Percentiles rank a stretch among this genome's conserved stretches.
Evolutionary conservation across 2,888 invertebrate species (phyloP).

Genomic region (Aleiodes alternator): DNA sequence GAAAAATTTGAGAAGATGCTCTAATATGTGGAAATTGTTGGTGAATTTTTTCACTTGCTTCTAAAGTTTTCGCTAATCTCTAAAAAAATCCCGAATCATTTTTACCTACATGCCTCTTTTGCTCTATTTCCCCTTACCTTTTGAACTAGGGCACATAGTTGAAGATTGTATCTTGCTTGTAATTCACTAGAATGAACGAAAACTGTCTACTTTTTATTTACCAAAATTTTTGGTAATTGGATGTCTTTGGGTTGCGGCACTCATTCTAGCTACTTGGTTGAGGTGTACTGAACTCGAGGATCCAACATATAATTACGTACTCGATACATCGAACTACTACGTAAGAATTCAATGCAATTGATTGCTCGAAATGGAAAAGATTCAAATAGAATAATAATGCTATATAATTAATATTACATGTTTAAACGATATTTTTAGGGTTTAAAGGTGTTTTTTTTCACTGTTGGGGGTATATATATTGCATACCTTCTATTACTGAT

Average conservation of each 20-base stretch:
- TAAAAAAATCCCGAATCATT: no score
- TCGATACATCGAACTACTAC: slow-evolving; percentile 89
- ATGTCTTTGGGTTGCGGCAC: slow-evolving; percentile 90
- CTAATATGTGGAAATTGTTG: no score
- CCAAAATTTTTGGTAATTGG: slow-evolving; percentile 92
- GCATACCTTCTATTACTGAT: slow-evolving; percentile 90
- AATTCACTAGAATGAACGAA: slow-evolving; percentile 86
- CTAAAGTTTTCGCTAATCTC: no score
- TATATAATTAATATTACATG: no score
- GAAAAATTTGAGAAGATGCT: no score
- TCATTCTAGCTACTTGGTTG: slow-evolving; percentile 93
- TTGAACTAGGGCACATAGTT: no score
- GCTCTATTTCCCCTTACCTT: no score
- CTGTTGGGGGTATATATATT: slow-evolving; percentile 89
- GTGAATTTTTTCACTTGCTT: no score
- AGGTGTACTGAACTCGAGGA: slow-evolving; percentile 91
- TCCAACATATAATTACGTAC: slow-evolving; percentile 93
- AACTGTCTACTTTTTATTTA: slow-evolving; percentile 90
- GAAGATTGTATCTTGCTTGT: not conserved
- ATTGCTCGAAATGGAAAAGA: not conserved
- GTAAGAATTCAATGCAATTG: slow-evolving; percentile 77
- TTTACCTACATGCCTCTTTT: no score
- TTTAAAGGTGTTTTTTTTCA: slow-evolving; percentile 93
- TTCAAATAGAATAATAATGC: no score
- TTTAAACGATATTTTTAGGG: slow-evolving; percentile 79